Evolutionary conservation across 2,888 invertebrate species (phyloP).

Genomic region (Acholoe squamosa): DNA sequence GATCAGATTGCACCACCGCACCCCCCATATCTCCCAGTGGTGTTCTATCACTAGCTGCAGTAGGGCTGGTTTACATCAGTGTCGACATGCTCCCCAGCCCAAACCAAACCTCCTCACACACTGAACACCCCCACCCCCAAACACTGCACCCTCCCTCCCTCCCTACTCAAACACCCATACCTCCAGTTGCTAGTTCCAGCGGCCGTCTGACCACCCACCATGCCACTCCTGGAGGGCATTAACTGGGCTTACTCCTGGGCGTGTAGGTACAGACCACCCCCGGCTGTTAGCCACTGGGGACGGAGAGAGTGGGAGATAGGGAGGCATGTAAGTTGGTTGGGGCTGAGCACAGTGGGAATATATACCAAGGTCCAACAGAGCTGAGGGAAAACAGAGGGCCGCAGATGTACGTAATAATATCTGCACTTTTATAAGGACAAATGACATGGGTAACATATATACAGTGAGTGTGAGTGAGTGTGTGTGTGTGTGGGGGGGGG

Average conservation of each 20-base stretch:
- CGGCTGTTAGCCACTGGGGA: not conserved
- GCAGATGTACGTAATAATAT: too few species aligned
- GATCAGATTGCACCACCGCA: too few species aligned
- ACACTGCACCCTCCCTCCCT: not conserved
- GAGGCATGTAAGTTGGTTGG: too few species aligned
- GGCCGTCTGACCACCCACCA: not conserved
- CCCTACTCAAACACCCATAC: not conserved
- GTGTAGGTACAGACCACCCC: not conserved
- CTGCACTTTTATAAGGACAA: not conserved
- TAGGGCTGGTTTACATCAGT: conserved; percentile 5
- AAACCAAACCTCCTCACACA: not conserved
- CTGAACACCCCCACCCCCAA: not conserved
- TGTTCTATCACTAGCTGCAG: conserved; percentile 11
- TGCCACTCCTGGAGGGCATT: not conserved
- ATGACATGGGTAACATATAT: not conserved
- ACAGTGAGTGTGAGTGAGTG: too few species aligned
- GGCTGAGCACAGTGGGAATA: too few species aligned
- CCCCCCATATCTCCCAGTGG: not conserved
- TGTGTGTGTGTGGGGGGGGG: too few species aligned
- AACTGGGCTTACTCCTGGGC: not conserved
- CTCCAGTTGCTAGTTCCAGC: not conserved
- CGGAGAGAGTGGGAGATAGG: too few species aligned
- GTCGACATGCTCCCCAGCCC: not conserved
- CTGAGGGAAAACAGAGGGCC: too few species aligned
- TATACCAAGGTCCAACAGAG: too few species aligned